Evolutionary conservation across 2,888 invertebrate genomes (phyloP), one percentile per base, ranked within the genome.

Genomic region (Trissoscelio sp.): DNA sequence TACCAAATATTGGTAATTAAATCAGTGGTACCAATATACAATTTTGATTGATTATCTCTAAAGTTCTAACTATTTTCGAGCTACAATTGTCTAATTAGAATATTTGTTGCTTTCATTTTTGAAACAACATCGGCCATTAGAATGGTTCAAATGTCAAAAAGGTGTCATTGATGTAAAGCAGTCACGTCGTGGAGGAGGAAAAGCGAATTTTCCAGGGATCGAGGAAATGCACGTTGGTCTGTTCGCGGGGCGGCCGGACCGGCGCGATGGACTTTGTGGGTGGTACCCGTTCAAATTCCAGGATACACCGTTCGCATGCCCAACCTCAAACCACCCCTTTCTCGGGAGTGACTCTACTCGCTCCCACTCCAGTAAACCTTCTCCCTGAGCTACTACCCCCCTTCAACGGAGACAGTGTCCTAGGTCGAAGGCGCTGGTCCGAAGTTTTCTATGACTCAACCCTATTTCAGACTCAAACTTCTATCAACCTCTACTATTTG

Each of bases 301-400:
- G 86, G 92, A 93, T 93, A 93, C 93, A 93, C 93, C 92, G 92
- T 93, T 93, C 93, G 93, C 93, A 88, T 86, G 90, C 89, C 91
- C 91, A 89, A 90, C 89, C 89, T 88, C 83, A 84, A 87, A 79
- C 85, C 86, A 79, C 85, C 84, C 84, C 85, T 86, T 79, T 64
- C 77, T 79, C 77, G 81, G 62, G 66, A 80, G 74, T 75, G 69
- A 81, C 77, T 70, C 42, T 22, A 55, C 67, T 74, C 67, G 74
- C 79, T 81, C 78, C 73, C 83, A 79, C 79, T 83, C 69, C 37
- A 16, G 51, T 42, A 51, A 69, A 64, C 82, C 81, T 69, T 83
- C 78, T 57, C 81, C 69, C 72, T 67, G 31, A 67, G 42, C n/a
- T 64, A 39, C 53, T n/a, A n/a, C n/a, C 28, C 79, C 83, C 72